Conservation (phyloP, 2,113 vertebrate species). For the Alces alces region DNA sequence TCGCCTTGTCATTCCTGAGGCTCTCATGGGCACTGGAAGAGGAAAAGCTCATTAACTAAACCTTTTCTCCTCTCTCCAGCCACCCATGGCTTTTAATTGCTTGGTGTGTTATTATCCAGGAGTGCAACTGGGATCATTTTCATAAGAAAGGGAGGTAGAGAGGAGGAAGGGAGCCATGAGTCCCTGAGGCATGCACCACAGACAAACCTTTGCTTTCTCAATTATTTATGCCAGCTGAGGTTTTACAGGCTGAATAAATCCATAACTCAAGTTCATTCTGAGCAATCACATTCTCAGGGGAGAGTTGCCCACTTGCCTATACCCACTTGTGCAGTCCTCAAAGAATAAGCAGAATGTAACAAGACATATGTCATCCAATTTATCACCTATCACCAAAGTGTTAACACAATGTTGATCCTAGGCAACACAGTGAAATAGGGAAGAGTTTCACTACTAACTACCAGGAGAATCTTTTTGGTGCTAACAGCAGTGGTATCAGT, state of each 20-base stretch:
- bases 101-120: constrained; percentile 92
- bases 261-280: constrained; percentile 88
- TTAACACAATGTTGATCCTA: neutral
- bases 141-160: constrained; percentile 85
- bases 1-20: constrained; percentile 83
- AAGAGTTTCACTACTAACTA: neutral
- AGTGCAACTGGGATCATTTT: constrained; percentile 89
- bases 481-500: neutral
- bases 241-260: constrained; percentile 88
- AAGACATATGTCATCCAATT: constrained; percentile 80
- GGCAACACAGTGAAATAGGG: neutral
- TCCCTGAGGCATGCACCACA: constrained; percentile 82
- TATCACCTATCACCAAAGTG: constrained; percentile 62
- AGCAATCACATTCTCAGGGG: constrained; percentile 72
- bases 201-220: constrained; percentile 88
- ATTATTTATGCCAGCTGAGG: constrained; percentile 91
- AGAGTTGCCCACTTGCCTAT: constrained; percentile 80
- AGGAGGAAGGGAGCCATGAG: constrained; percentile 75
- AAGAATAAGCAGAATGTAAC: constrained; percentile 71
- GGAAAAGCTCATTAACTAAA: constrained; percentile 97
- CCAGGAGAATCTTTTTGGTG: neutral
- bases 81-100: constrained; percentile 93
- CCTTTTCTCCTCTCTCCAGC: constrained; percentile 92
- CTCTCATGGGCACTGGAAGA: constrained; percentile 86
- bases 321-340: constrained; percentile 63